Evolutionary conservation across 2,113 vertebrate genomes (phyloP), one percentile per base, ranked within the genome.

Genomic region (Carassius gibelio): DNA sequence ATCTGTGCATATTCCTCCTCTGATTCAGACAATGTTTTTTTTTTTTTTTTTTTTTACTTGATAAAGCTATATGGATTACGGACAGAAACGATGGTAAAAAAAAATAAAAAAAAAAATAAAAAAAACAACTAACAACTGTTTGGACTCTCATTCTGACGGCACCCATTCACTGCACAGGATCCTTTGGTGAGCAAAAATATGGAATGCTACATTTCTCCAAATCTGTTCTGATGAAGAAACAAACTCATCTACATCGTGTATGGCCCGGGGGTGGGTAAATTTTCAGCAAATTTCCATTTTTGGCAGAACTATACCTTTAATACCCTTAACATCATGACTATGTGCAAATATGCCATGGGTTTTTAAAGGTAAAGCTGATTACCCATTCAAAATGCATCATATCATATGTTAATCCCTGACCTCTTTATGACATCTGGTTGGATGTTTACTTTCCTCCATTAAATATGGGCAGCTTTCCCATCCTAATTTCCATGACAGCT

Each of bases 301-400:
- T 57, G 55, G 55, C 5, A 19, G 15, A 57, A 57, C 55, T 19
- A 19, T 19, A 19, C 17, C 15, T 48, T 9, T 61, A 64, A 62
- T 61, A 62, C 3, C 30, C 21, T 79, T 79, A 79, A 62, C 55
- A 62, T 79, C 14, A 11, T 48, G 78, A 61, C 42, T 81, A 7
- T 30, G 5, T 42, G 48, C 62, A 81, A 80, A 64, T 48, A 10
- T 30, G 14, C 19, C 15, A 26, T n/a, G 26, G 42, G 9, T 48
- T 50, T 66, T 13, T 61, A 78, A 8, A 13, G 6, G 76, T 23
- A 68, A 81, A 68, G 42, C 62, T 34, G 79, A 81, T 81, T 81
- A 81, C 2, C 10, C 1, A 52, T 36, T 64, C 13, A 21, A 13
- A 69, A 52, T 50, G 59, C 59, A 68, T 64, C 30, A 9, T 38